Percentiles rank a stretch among this genome's conserved stretches.
Conservation (phyloP, 2,113 vertebrate species). For the Apteryx mantelli region DNA sequence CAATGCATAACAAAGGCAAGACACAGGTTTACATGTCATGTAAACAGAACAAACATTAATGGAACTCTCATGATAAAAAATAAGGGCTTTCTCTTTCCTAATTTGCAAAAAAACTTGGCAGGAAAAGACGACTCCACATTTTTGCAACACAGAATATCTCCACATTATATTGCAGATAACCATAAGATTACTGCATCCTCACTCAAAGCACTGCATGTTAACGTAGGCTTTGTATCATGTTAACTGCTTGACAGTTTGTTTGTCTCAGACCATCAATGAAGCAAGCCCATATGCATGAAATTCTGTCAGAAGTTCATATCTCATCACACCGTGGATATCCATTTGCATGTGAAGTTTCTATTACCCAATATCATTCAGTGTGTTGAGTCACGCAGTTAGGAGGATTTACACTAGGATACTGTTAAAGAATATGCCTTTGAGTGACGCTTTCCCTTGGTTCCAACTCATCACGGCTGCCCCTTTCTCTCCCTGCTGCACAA, state of each 20-base stretch:
- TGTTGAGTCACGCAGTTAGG: background rate
- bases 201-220: fast-evolving
- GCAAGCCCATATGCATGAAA: fast-evolving
- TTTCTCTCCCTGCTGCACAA: background rate
- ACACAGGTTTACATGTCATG: background rate
- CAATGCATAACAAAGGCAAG: background rate
- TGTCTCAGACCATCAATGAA: background rate
- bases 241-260: fast-evolving
- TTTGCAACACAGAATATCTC: background rate
- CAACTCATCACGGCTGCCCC: background rate
- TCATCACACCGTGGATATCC: background rate
- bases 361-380: background rate
- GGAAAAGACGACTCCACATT: background rate
- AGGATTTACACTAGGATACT: background rate
- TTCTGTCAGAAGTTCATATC: background rate
- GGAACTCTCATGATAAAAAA: background rate
- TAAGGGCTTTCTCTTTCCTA: background rate
- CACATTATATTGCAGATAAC: fast-evolving
- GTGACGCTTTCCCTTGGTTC: background rate
- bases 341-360: fast-evolving
- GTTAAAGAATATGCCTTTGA: background rate
- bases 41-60: background rate
- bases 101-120: background rate
- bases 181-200: background rate
- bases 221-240: fast-evolving